Evolutionary conservation across 2,113 vertebrate genomes (phyloP).

Genomic region (Salvator merianae): DNA sequence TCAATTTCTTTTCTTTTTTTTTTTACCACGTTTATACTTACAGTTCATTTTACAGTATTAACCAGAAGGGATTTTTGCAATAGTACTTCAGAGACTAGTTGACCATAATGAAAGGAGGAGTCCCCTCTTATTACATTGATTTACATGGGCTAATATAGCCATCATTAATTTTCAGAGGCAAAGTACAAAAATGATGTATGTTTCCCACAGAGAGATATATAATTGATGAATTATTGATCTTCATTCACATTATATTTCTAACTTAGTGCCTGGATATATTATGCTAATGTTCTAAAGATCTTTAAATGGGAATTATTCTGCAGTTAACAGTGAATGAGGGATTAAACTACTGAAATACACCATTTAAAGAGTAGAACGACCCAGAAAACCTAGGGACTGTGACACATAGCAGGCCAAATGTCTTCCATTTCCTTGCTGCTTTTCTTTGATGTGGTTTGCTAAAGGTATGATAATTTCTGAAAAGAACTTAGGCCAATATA

Average conservation of each 20-base stretch:
- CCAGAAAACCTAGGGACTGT: background rate
- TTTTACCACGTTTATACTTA: background rate
- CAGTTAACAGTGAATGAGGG: background rate
- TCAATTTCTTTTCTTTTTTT: background rate
- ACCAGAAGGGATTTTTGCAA: background rate
- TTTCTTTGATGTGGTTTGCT: background rate
- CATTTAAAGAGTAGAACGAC: background rate
- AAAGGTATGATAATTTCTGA: constrained; percentile 3
- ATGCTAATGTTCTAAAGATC: background rate
- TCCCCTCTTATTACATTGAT: constrained; percentile 4
- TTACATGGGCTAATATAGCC: constrained; percentile 20
- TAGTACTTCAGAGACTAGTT: constrained; percentile 15
- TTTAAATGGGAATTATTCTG: background rate
- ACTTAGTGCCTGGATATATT: background rate
- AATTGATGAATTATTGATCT: constrained; percentile 12
- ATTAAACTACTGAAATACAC: background rate
- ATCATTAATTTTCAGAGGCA: constrained; percentile 17
- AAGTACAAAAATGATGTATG: constrained; percentile 7
- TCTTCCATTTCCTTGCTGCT: background rate
- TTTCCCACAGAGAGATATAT: background rate
- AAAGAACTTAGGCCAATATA: background rate
- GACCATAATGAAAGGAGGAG: constrained; percentile 24
- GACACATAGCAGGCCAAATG: background rate
- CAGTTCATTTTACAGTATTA: constrained; percentile 8
- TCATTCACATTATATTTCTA: background rate